Evolutionary conservation across 2,888 invertebrate genomes (phyloP), one percentile per base, ranked within the genome.

Genomic region (Tenthredo notha): DNA sequence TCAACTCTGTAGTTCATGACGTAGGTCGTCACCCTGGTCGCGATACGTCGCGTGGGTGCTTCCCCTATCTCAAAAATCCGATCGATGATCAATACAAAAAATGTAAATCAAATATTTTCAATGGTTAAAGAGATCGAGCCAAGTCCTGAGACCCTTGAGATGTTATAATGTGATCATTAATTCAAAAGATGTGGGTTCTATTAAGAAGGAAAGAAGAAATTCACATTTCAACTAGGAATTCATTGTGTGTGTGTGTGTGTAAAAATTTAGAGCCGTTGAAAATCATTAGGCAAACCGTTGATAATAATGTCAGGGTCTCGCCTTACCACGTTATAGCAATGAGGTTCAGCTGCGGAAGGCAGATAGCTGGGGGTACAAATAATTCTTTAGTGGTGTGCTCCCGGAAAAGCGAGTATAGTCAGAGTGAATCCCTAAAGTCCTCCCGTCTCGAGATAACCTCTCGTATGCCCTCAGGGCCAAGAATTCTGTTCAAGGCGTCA

Each of bases 1-100:
- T 88, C 88, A 87, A 87, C 89, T 86, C 88, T 85, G 86, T 88
- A 87, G 90, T 90, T 90, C 89, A 89, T 89, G 90, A 90, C 88
- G 88, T 86, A 84, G 85, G 86, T 86, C 85, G 72, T 86, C 84
- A 84, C 86, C 84, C 84, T 6, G 37, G 6, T 47, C 29, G 58
- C 78, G 40, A 40, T 37, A 40, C 40, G 37, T 72, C 43, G 40
- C 4, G n/a, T 7, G 7, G 15, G 40, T 43, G 40, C 12, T 6
- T 18, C 54, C 54, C 33, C 54, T 54, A 54, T 54, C 54, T n/a
- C 1, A 5, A n/a, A n/a, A 54, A n/a, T n/a, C 7, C 21, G 61
- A 61, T 61, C 61, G 61, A 61, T 61, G 25, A 61, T 54, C 54
- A 12, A 25, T 21, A 61, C 10, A 61, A 61, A 25, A 25, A 21